phyloP scores from a whole-genome alignment of 2,888 invertebrate species.

The Macrosiphum euphorbiae region DNA sequence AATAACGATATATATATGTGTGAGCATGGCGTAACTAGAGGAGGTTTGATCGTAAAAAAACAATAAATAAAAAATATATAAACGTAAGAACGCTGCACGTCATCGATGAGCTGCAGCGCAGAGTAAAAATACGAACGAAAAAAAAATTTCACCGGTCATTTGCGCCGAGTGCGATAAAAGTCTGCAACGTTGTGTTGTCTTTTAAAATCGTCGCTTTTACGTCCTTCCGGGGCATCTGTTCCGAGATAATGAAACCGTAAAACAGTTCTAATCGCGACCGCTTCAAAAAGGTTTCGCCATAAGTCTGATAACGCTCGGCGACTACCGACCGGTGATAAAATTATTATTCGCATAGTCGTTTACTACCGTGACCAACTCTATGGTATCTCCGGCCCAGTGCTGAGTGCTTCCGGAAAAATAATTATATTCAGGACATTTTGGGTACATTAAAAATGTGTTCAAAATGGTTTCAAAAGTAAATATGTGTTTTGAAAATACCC shows the following conservation, averaged over 20 bases:
- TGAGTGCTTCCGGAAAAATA: not conserved
- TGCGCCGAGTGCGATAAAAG: constrained; percentile 27
- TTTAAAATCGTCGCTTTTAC: constrained; percentile 19
- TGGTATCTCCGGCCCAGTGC: not conserved
- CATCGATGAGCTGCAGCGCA: not conserved
- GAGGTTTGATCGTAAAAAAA: constrained; percentile 36
- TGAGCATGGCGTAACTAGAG: not conserved
- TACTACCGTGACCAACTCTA: not conserved
- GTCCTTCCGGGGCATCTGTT: constrained; percentile 3
- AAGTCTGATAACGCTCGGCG: not conserved
- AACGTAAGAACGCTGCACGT: not conserved
- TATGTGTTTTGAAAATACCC: not conserved
- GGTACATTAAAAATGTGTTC: not conserved
- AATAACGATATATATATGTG: not conserved
- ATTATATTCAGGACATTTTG: not conserved
- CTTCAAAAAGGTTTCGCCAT: not conserved
- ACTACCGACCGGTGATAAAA: not conserved
- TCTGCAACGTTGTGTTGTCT: not conserved
- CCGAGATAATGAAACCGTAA: constrained; percentile 30
- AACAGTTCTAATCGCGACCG: not conserved
- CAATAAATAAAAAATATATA: not conserved
- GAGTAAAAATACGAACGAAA: not conserved
- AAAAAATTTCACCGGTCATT: constrained; percentile 32
- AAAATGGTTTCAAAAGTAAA: not conserved
- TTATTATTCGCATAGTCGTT: not conserved